Base-by-base conservation (phyloP, 2,888 invertebrate genomes). In the Boloria euphrosyne region DNA sequence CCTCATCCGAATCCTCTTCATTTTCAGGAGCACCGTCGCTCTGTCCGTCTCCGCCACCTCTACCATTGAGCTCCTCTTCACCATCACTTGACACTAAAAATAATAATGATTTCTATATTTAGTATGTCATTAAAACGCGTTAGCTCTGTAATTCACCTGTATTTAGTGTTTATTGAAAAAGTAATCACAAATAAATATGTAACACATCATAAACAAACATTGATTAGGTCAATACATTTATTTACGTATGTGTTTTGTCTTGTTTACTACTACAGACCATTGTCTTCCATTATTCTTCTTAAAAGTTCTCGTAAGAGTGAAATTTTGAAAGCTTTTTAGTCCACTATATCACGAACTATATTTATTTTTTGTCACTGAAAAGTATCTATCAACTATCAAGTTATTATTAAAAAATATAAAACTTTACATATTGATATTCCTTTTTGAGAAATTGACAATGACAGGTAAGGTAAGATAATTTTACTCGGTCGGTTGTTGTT, bases 221-320 rank as follows among this genome's bases (percentile, higher is more conserved):
- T 59, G 31, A 49, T 17, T 49, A 59, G 13, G 13, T 4, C 44
- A 59, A 49, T 1, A 44, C 31, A 10, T 31, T 31, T 38, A 38
- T 38, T 38, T 7, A 18, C 14, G 14, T n/a, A 22, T 57, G 14
- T n/a, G n/a, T 57, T 57, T 17, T 14, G 14, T 44, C 17, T 6
- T 58, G 27, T 13, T 44, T 53, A 27, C 47, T 27, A 43, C 16
- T 67, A 76, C 78, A 74, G 62, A 86, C 86, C 79, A 58, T 79
- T 79, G 14, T 78, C 79, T 60, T 85, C 81, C 84, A 86, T 83
- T 22, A 82, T 76, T 44, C 76, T 75, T 46, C 77, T 71, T 22
- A 81, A 68, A 18, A 82, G 58, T 69, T 76, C 72, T 54, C 77
- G 69, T 57, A 83, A 16, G 17, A 78, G 73, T 43, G 75, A 76